A percentile compares a stretch with the other conserved stretches of the same genome.
phyloP scores from a whole-genome alignment of 2,113 vertebrate species.

The Balaeniceps rex region DNA sequence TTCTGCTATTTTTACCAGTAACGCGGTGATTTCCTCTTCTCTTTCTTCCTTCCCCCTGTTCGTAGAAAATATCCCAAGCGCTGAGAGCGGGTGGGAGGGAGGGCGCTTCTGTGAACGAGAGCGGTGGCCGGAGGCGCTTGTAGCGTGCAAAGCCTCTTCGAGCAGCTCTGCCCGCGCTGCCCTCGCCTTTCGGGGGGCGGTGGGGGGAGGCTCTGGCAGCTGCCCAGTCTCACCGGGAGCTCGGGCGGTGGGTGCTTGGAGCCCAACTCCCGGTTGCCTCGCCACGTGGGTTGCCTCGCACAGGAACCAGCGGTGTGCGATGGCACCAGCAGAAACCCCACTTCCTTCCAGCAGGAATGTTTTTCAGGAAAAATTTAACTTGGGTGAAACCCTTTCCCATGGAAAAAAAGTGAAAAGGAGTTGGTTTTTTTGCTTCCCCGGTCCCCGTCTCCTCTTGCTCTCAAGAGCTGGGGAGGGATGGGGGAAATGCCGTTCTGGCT shows the following conservation, averaged over 20 bases:
- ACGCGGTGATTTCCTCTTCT: constrained; percentile 21
- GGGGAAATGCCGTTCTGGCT: background rate
- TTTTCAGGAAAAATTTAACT: background rate
- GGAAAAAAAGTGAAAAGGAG: background rate
- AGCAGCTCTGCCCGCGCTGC: background rate
- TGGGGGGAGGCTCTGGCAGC: too few species aligned
- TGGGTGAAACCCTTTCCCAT: background rate
- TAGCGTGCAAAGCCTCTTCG: rapidly evolving
- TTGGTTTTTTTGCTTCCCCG: background rate
- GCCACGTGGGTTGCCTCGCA: background rate
- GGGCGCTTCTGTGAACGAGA: background rate
- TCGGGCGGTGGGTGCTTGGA: background rate
- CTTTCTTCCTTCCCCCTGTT: constrained; percentile 18
- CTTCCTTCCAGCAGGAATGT: background rate
- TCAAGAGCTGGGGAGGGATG: background rate
- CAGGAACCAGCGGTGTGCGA: rapidly evolving
- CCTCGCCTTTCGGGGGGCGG: background rate
- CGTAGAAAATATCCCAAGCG: background rate
- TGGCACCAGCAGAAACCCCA: background rate
- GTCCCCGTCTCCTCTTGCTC: background rate
- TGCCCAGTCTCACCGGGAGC: background rate
- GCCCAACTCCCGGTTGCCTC: background rate
- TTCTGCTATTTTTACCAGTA: background rate
- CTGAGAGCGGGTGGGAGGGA: rapidly evolving
- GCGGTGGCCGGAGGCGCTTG: background rate